phyloP scores from a whole-genome alignment of 2,113 vertebrate species.

The Otolemur garnettii region DNA sequence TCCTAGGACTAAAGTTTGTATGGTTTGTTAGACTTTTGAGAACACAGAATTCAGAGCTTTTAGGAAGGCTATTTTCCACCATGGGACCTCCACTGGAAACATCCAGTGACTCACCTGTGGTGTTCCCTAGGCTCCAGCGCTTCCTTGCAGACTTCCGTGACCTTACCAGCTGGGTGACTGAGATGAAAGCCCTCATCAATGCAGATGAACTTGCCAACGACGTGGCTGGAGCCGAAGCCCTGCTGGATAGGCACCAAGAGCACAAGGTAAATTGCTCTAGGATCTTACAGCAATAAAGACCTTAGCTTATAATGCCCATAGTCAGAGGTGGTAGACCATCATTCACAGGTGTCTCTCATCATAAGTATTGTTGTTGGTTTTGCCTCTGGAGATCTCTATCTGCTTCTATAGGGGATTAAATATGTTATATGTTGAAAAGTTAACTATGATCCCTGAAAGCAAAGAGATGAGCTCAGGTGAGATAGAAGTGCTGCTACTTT shows the following conservation, averaged over 20 bases:
- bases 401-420: neutral
- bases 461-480: neutral
- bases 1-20: neutral
- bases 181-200: conserved; percentile 99
- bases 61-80: neutral
- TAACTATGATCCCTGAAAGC: neutral
- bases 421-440: neutral
- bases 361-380: neutral
- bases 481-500: neutral
- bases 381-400: neutral
- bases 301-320: rapidly evolving
- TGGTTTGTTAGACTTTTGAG: neutral
- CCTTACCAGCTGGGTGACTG: conserved; percentile 99
- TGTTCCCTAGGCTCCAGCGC: conserved; percentile 93
- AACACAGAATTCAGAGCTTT: neutral
- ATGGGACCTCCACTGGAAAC: neutral
- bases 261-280: conserved; percentile 91
- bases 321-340: rapidly evolving
- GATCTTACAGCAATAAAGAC: neutral
- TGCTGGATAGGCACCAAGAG: conserved; percentile 98
- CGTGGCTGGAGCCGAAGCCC: conserved; percentile 97
- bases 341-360: neutral
- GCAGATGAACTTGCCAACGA: conserved; percentile 98
- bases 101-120: neutral
- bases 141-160: conserved; percentile 98